These are phyloP conservation scores for Aplodontia rufa DNA, from an alignment of 2,113 vertebrate genomes.

Conservation along the genomic window DNA sequence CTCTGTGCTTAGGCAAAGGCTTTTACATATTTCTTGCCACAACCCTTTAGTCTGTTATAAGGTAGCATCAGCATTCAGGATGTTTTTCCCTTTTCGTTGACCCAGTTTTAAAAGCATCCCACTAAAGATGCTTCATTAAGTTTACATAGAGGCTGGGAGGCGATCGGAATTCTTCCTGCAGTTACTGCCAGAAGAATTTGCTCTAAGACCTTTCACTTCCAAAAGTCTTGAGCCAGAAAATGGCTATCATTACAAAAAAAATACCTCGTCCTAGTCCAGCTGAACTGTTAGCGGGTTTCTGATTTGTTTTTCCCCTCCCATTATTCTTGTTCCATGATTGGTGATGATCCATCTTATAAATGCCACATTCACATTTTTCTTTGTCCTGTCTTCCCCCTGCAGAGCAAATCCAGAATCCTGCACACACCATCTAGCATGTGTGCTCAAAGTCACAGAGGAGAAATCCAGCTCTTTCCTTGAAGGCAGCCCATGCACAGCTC, in stretches of 20 bases:
- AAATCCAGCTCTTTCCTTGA: neutral
- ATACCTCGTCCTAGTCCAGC: slow-evolving; percentile 3
- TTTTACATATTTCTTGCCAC: slow-evolving; percentile 30
- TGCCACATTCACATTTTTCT: neutral
- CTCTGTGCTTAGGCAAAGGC: slow-evolving; percentile 9
- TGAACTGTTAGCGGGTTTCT: neutral
- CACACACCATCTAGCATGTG: neutral
- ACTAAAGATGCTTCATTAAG: slow-evolving; percentile 65
- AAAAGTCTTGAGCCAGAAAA: neutral
- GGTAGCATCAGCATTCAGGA: slow-evolving; percentile 13
- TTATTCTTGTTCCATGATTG: slow-evolving; percentile 27
- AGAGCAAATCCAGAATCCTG: neutral
- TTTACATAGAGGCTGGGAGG: slow-evolving; percentile 15
- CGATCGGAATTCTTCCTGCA: slow-evolving; percentile 39
- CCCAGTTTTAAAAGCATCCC: slow-evolving; percentile 61
- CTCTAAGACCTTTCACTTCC: neutral
- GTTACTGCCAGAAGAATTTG: slow-evolving; percentile 35
- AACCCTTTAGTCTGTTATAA: slow-evolving; percentile 6
- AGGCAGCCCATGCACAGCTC: neutral
- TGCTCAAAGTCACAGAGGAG: neutral
- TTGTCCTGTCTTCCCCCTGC: neutral
- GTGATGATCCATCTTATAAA: slow-evolving; percentile 9
- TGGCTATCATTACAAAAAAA: neutral
- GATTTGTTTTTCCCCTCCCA: neutral
- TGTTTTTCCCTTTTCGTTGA: slow-evolving; percentile 47